A percentile compares a stretch with the other conserved stretches of the same genome.
These are phyloP conservation scores for Cepaea hortensis DNA, from an alignment of 2,888 invertebrate species.

Conservation along the genomic window DNA sequence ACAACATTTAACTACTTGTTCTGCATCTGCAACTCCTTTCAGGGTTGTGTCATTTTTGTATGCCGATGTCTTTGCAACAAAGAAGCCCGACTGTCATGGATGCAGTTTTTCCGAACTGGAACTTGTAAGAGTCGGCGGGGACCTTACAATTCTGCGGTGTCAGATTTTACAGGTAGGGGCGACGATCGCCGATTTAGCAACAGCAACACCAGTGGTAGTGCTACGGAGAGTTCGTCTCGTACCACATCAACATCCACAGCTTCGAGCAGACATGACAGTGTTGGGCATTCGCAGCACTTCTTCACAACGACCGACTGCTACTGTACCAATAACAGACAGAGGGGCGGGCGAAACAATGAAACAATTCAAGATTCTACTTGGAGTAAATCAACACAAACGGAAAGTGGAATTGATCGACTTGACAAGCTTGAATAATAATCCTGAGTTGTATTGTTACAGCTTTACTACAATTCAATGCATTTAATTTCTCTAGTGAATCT, in stretches of 20 bases:
- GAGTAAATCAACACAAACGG: no score
- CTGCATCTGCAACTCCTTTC: conserved; percentile 70
- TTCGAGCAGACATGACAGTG: no score
- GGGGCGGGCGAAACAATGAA: no score
- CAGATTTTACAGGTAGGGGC: conserved; percentile 62
- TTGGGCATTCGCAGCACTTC: no score
- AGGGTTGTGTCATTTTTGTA: conserved; percentile 66
- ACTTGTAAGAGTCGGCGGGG: conserved; percentile 67
- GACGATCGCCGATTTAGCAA: conserved; percentile 45
- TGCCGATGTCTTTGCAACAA: conserved; percentile 62
- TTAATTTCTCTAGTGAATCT: no score
- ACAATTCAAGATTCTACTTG: no score
- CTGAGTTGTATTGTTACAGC: no score
- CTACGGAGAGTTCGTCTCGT: background rate
- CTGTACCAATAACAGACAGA: no score
- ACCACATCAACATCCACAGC: background rate
- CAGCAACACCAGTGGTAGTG: conserved; percentile 16
- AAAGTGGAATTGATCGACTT: no score
- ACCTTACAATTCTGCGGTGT: conserved; percentile 54
- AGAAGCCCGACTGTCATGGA: conserved; percentile 69
- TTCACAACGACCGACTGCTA: no score
- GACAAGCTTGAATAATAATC: no score
- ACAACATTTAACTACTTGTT: conserved; percentile 71
- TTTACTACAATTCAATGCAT: no score
- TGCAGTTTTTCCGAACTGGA: conserved; percentile 67